Percentiles rank a stretch among this genome's conserved stretches.
phyloP scores from a whole-genome alignment of 2,888 invertebrate species.

The Eilema depressum region DNA sequence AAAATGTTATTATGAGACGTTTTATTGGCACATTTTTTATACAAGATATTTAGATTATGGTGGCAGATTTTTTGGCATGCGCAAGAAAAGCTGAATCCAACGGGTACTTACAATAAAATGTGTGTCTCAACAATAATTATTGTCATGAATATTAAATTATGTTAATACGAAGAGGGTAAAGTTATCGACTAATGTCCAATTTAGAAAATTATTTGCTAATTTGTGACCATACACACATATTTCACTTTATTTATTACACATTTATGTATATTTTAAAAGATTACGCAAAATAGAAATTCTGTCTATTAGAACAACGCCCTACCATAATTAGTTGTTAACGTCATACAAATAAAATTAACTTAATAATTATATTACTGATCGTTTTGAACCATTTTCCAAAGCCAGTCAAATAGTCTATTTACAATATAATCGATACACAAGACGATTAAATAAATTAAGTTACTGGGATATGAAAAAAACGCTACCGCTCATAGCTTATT shows the following conservation, averaged over 20 bases:
- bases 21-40: constrained; percentile 18
- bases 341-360: background rate
- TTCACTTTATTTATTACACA: background rate
- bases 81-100: background rate
- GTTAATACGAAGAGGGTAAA: background rate
- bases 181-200: background rate
- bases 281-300: background rate
- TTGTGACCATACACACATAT: background rate
- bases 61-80: background rate
- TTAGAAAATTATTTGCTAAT: background rate
- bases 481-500: constrained; percentile 32
- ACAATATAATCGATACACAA: background rate
- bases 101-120: background rate
- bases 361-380: background rate
- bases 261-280: background rate
- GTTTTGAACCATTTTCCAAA: background rate
- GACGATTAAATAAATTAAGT: background rate
- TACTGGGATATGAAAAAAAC: constrained; percentile 7
- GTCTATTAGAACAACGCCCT: background rate
- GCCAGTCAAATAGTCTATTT: background rate
- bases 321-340: background rate
- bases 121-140: background rate
- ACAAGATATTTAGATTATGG: constrained; percentile 13
- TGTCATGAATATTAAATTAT: background rate
- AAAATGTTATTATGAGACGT: constrained; percentile 20